Base-by-base conservation (phyloP, 2,888 invertebrate genomes). In the Lucinisca nassula region DNA sequence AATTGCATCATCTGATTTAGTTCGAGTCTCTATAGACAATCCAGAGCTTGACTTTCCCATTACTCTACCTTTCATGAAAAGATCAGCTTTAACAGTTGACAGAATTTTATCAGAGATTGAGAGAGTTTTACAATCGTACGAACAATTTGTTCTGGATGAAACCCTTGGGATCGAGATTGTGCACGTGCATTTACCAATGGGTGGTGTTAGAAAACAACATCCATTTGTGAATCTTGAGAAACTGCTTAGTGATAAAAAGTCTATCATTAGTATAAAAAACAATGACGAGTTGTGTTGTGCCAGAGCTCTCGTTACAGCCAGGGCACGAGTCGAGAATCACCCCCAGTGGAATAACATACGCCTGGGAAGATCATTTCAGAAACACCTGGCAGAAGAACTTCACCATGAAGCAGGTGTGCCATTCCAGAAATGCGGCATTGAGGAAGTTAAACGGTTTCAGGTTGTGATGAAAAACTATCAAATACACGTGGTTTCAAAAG, bases 41-140 rank as follows among this genome's bases (percentile, higher is more conserved):
- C 78, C 78, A 6, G 4, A 8, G n/a, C 32, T 78, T 37, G 78
- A 78, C 37, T 78, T 37, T 32, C 78, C 78, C 4, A 78, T 78
- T 32, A 21, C 24, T 58, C 35, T 78, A 8, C 78, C 78, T 21
- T 35, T 78, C 21, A 8, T 24, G 49, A 45, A 32, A 40, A 1
- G 6, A 17, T 21, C 32, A 30, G 14, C 6, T 30, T 35, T 76
- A 51, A 76, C 76, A 12, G 30, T 27, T 14, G 76, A 76, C 27
- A 45, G 49, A 6, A 21, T 76, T 35, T 21, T 76, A 51, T n/a
- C 76, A 6, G 76, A 76, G 30, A 12, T 76, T n/a, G 76, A 76
- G 30, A 27, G 76, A 14, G 76, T 76, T 17, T 35, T 76, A 76
- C 76, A 76, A 27, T 76, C 76, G 2, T 21, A 76, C 24, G 76